Evolutionary conservation across 2,888 invertebrate species (phyloP).

Genomic region (Mellilla xanthometata): DNA sequence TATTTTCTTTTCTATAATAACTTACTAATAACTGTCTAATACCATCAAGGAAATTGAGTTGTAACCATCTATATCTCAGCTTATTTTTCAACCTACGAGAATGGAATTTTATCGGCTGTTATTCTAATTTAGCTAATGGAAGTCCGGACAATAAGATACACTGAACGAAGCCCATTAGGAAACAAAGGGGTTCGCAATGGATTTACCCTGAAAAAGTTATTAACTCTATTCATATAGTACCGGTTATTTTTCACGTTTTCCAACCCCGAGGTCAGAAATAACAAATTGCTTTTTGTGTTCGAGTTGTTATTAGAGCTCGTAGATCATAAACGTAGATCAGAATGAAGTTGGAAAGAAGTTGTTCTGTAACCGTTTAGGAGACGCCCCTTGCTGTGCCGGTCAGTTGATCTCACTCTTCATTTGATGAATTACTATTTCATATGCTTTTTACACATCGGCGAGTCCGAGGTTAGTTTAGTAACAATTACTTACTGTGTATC

Average conservation of each 20-base stretch:
- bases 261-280: slow-evolving; percentile 23
- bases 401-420: slow-evolving; percentile 17
- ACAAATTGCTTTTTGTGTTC: slow-evolving; percentile 26
- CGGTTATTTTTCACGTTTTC: slow-evolving; percentile 25
- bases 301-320: slow-evolving; percentile 32
- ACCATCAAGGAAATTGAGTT: too few relatives aligned
- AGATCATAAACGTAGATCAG: slow-evolving; percentile 32
- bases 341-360: slow-evolving; percentile 36
- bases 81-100: slow-evolving; percentile 24
- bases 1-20: too few relatives aligned
- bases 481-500: too few relatives aligned
- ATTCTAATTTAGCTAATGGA: slow-evolving; percentile 31
- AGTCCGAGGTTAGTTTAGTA: too few relatives aligned
- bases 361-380: slow-evolving; percentile 20
- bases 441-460: too few relatives aligned
- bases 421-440: slow-evolving; percentile 18
- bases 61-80: slow-evolving; percentile 3
- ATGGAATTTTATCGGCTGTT: slow-evolving; percentile 23
- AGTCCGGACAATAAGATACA: slow-evolving; percentile 30
- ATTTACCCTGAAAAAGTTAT: slow-evolving; percentile 31
- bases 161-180: slow-evolving; percentile 30
- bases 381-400: slow-evolving; percentile 13
- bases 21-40: too few relatives aligned
- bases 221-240: slow-evolving; percentile 26
- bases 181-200: slow-evolving; percentile 33